These are phyloP conservation scores for Phalacrocorax aristotelis DNA, from an alignment of 2,113 vertebrate species.

Conservation along the genomic window DNA sequence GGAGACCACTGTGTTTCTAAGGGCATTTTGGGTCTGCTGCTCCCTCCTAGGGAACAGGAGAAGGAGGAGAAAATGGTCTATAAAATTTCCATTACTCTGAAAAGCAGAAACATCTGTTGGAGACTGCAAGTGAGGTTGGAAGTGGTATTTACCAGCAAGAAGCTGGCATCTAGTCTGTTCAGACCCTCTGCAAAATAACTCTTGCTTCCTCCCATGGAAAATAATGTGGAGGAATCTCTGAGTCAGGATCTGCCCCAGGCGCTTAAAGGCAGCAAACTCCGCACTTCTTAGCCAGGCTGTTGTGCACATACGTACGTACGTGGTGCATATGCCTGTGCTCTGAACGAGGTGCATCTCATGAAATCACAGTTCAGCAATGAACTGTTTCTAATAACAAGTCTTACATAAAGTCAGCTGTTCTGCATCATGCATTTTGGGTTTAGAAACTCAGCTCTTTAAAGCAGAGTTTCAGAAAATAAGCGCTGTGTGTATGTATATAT, in stretches of 20 bases:
- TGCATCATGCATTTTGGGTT: not conserved
- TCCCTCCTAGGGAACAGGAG: not conserved
- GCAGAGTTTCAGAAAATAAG: slow-evolving; percentile 8
- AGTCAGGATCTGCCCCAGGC: slow-evolving; percentile 56
- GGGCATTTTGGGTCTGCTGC: slow-evolving; percentile 1
- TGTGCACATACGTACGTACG: not conserved
- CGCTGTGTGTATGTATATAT: too few species aligned
- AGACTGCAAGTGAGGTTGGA: slow-evolving; percentile 42
- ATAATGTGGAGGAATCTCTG: slow-evolving; percentile 41
- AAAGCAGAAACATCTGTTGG: slow-evolving; percentile 68
- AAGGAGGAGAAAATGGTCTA: slow-evolving; percentile 54
- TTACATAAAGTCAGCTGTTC: slow-evolving; percentile 54
- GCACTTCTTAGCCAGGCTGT: not conserved
- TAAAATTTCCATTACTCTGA: slow-evolving; percentile 56
- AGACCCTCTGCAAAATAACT: slow-evolving; percentile 13
- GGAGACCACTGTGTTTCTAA: not conserved
- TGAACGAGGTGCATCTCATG: not conserved
- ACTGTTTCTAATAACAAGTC: slow-evolving; percentile 58
- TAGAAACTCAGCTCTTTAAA: not conserved
- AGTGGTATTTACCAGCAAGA: slow-evolving; percentile 49
- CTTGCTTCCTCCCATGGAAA: slow-evolving; percentile 48
- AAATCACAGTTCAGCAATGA: not conserved
- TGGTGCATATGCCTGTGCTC: not conserved
- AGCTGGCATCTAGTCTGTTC: slow-evolving; percentile 16
- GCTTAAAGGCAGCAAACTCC: not conserved